phyloP scores from a whole-genome alignment of 2,888 invertebrate species.

The Aricia artaxerxes region DNA sequence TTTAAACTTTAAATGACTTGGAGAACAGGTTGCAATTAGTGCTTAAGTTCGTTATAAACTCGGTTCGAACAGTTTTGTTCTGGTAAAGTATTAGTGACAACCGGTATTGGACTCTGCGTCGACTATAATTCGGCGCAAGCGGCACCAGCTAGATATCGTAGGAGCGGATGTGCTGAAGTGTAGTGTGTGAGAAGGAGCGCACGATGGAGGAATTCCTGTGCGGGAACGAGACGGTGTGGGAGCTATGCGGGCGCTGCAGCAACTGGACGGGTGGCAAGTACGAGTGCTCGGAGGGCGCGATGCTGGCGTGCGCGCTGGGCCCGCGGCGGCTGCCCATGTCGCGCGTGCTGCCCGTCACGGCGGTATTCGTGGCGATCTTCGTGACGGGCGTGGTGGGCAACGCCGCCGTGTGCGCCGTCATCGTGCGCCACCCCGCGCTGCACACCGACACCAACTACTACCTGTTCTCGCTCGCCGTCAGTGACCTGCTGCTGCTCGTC shows the following conservation, averaged over 20 bases:
- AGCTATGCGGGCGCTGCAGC: constrained; percentile 65
- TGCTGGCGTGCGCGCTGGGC: constrained; percentile 80
- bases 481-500: constrained; percentile 89
- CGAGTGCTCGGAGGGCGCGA: constrained; percentile 82
- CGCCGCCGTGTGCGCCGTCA: constrained; percentile 91
- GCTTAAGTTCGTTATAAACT: neutral
- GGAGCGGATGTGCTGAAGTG: neutral
- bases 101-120: neutral
- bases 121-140: neutral
- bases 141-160: neutral
- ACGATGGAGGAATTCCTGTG: constrained; percentile 56
- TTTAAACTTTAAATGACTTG: neutral
- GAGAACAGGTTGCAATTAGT: neutral
- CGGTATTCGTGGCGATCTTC: constrained; percentile 87
- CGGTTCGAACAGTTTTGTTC: neutral
- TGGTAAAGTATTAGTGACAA: neutral
- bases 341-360: constrained; percentile 82
- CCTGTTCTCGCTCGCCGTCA: constrained; percentile 92
- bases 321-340: constrained; percentile 81
- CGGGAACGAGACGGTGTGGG: constrained; percentile 53
- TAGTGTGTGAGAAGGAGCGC: neutral
- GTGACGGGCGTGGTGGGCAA: constrained; percentile 92
- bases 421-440: constrained; percentile 89
- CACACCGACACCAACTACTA: constrained; percentile 96
- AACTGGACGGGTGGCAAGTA: constrained; percentile 59